These are phyloP conservation scores for Falco peregrinus DNA, from an alignment of 2,797 vertebrate species.

Conservation along the genomic window DNA sequence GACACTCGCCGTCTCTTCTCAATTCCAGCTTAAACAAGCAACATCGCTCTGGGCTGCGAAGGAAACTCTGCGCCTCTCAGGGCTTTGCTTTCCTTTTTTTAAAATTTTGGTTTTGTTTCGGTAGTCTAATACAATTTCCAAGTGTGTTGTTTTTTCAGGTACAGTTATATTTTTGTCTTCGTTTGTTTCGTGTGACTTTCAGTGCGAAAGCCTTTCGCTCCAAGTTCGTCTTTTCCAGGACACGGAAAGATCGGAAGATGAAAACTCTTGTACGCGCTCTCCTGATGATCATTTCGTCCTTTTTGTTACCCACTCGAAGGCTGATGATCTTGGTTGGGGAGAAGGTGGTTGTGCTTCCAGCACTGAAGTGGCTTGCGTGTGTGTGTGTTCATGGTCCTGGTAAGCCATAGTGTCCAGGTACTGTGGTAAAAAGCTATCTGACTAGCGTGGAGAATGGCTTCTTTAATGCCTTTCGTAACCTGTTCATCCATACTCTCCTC, in stretches of 20 bases:
- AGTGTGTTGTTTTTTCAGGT: slow-evolving; percentile 18
- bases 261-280: slow-evolving; percentile 17
- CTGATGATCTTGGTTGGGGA: slow-evolving; percentile 76
- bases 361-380: slow-evolving; percentile 41
- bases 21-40: slow-evolving; percentile 84
- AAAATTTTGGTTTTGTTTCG: background rate
- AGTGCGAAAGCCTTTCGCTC: background rate
- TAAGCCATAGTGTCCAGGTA: slow-evolving; percentile 55
- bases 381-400: background rate
- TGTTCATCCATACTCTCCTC: background rate
- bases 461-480: background rate
- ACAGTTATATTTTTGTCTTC: background rate
- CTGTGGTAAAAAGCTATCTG: background rate
- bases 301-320: slow-evolving; percentile 59
- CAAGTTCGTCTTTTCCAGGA: slow-evolving; percentile 22
- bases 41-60: slow-evolving; percentile 67
- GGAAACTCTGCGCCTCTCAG: background rate
- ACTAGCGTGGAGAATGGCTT: background rate
- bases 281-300: slow-evolving; percentile 39
- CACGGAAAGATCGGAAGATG: slow-evolving; percentile 73
- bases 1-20: slow-evolving; percentile 88
- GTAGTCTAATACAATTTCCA: background rate
- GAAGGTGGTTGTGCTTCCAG: slow-evolving; percentile 74
- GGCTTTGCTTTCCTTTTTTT: background rate
- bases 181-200: background rate